Base-by-base conservation (phyloP, 1,140 invertebrate genomes). In the Macrosteles quadrilineatus region DNA sequence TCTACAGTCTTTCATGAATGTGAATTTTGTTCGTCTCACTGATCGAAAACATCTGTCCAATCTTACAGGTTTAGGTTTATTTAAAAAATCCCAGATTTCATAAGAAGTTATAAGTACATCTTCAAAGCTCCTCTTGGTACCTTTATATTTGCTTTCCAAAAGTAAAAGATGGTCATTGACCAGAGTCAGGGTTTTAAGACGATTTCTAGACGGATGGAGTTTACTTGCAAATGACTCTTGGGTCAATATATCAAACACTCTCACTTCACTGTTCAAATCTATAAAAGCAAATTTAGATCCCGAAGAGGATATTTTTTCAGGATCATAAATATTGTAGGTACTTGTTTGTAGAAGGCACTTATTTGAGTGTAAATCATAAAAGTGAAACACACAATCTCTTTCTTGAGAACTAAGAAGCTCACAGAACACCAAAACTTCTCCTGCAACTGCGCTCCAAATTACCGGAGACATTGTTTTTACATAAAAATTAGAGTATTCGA, bases 51-150 rank as follows among this genome's bases (percentile, higher is more conserved):
- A 59, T 9, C 23, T 14, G 3, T 59, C 55, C 27, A 59, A 21
- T 25, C 55, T 25, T 25, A 59, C 4, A 27, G 55, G 55, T 59
- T 59, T 59, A 2, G 55, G 12, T 27, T 23, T 59, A 6, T n/a
- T 59, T 25, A 14, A 6, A 59, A 59, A 59, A 25, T 59, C 55
- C 55, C 55, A 59, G 9, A 59, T 23, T 59, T 59, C 55, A 59
- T 59, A 59, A 12, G 55, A 59, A 21, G 55, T 59, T 12, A 59
- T 23, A 9, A 59, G 23, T 4, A 59, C 9, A 59, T 59, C 23
- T 23, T 59, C 23, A 30, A 59, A 59, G n/a, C 23, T 59, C n/a
- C 55, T 59, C 4, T 25, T 59, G 6, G 55, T 59, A 27, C 55
- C 55, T 27, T 23, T 14, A 59, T 27, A 59, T 29, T 59, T 59